Conservation (phyloP, 2,113 vertebrate species). For the Ictalurus furcatus region DNA sequence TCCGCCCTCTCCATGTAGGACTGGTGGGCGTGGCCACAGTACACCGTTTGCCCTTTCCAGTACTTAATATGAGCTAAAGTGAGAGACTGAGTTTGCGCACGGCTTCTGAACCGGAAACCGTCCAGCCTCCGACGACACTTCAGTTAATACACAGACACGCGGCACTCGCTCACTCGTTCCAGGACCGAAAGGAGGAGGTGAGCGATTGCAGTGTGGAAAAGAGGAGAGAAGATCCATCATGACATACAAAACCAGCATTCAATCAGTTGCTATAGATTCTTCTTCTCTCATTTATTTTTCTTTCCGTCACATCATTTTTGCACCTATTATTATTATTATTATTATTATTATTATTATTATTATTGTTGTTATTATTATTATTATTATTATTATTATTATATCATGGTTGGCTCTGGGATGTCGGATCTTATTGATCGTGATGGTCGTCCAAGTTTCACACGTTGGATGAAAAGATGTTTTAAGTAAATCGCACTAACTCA, state of each 20-base stretch:
- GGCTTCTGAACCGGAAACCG: not conserved
- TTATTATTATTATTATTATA: slow-evolving; percentile 16
- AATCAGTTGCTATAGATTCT: not conserved
- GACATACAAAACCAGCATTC: slow-evolving; percentile 16
- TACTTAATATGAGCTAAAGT: not conserved
- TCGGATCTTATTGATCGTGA: not conserved
- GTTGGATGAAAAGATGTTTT: not conserved
- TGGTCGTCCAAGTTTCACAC: not conserved
- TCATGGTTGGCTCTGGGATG: slow-evolving; percentile 15
- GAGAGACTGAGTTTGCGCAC: not conserved
- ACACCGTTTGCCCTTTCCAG: not conserved
- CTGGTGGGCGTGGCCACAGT: not conserved
- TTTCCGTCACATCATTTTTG: slow-evolving; percentile 32
- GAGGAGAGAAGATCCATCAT: not conserved
- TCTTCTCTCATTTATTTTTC: slow-evolving; percentile 19
- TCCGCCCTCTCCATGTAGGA: slow-evolving; percentile 68
- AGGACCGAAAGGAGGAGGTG: not conserved
- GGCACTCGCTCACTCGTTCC: not conserved
- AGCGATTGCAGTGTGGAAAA: not conserved
- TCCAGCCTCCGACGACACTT: not conserved
- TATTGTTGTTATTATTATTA: slow-evolving; percentile 38
- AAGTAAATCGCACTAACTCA: slow-evolving; percentile 40
- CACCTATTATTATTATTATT: slow-evolving; percentile 47
- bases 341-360: slow-evolving; percentile 29
- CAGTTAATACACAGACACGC: not conserved